Evolutionary conservation across 2,797 vertebrate genomes (phyloP).

Genomic region (Onychomys arenicola): DNA sequence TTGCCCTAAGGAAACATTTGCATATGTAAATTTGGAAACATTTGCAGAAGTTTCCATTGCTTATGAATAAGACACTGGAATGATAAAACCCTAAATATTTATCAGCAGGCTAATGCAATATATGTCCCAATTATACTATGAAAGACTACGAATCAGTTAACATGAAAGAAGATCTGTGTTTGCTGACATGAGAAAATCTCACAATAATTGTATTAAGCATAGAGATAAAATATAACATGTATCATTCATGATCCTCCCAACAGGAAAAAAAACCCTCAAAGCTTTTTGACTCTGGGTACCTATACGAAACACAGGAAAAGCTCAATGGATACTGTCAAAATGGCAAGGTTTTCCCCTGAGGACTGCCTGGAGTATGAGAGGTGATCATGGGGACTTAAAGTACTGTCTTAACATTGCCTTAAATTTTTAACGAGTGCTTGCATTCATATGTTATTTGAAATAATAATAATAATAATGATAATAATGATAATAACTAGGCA

Average conservation of each 20-base stretch:
- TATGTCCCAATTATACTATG: not conserved
- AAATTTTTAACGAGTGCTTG: not conserved
- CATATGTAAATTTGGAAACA: slow-evolving; percentile 41
- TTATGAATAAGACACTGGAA: slow-evolving; percentile 41
- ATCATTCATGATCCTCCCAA: not conserved
- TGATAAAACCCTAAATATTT: not conserved
- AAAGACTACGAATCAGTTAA: not conserved
- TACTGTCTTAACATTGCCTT: not conserved
- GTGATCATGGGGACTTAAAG: not conserved
- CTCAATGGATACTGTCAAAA: not conserved
- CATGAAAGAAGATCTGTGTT: not conserved
- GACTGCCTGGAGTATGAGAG: not conserved
- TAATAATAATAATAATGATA: not conserved
- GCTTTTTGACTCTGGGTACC: not conserved
- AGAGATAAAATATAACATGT: not conserved
- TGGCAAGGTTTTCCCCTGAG: not conserved
- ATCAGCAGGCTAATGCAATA: not conserved
- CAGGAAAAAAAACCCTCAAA: not conserved
- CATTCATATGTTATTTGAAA: not conserved
- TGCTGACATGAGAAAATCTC: not conserved
- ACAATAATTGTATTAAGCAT: not conserved
- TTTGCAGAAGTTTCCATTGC: slow-evolving; percentile 43
- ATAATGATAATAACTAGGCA: not conserved
- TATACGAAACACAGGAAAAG: not conserved
- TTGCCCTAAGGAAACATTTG: slow-evolving; percentile 49